These are phyloP conservation scores for Macrocentrus cingulum DNA, from an alignment of 1,140 invertebrate genomes.

Conservation along the genomic window DNA sequence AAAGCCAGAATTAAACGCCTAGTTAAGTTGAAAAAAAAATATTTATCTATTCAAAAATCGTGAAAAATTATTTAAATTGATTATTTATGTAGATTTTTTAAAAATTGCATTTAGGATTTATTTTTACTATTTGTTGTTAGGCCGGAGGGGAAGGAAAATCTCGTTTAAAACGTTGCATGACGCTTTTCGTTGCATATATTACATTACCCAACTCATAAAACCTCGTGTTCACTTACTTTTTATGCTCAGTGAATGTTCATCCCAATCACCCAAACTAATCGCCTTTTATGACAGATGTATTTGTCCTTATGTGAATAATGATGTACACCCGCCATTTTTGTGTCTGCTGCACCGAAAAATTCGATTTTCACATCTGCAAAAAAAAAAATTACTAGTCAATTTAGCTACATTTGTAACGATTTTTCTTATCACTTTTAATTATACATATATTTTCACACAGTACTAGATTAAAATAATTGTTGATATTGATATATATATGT, in stretches of 20 bases:
- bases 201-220: background rate
- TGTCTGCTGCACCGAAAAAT: slow-evolving; percentile 17
- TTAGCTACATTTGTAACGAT: background rate
- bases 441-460: too few relatives aligned
- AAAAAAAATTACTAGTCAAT: background rate
- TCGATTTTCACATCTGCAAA: slow-evolving; percentile 5
- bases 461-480: too few relatives aligned
- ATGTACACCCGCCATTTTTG: slow-evolving; percentile 20
- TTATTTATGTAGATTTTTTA: too few relatives aligned
- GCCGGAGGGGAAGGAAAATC: background rate
- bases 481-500: too few relatives aligned
- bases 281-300: slow-evolving; percentile 20
- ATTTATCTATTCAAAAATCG: too few relatives aligned
- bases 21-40: too few relatives aligned
- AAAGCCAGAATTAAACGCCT: too few relatives aligned
- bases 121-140: too few relatives aligned
- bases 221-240: background rate
- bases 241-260: slow-evolving; percentile 18
- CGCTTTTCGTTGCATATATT: slow-evolving; percentile 10
- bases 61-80: too few relatives aligned
- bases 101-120: too few relatives aligned
- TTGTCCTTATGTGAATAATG: slow-evolving; percentile 24
- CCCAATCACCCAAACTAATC: slow-evolving; percentile 20
- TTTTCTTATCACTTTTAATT: background rate
- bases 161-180: slow-evolving; percentile 8